A percentile compares a stretch with the other conserved stretches of the same genome.
These are phyloP conservation scores for Cricetomys ansorgei DNA, from an alignment of 2,113 vertebrate genomes.

Conservation along the genomic window DNA sequence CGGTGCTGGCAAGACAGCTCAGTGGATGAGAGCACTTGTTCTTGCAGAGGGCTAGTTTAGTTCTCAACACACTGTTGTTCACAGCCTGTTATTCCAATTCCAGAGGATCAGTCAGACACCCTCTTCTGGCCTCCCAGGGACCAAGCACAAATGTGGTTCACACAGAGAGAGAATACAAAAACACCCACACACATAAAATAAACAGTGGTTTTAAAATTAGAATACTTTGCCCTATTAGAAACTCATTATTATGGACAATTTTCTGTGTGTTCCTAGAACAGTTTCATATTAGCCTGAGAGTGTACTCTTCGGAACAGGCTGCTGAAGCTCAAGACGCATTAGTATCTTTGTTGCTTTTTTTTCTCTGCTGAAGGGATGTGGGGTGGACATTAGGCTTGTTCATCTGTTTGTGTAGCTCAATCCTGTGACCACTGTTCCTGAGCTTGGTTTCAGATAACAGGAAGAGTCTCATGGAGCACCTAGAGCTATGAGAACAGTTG, in stretches of 20 bases:
- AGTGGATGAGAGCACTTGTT: background rate
- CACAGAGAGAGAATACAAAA: background rate
- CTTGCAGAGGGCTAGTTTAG: background rate
- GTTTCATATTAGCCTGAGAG: background rate
- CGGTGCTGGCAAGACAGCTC: background rate
- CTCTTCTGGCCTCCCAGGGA: background rate
- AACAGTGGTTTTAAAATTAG: background rate
- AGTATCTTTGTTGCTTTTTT: background rate
- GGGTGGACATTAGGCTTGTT: slow-evolving; percentile 3
- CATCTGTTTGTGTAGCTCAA: background rate
- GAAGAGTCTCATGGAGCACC: background rate
- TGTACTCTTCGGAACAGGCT: background rate
- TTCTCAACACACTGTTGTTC: background rate
- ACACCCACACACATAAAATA: background rate
- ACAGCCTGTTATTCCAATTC: background rate
- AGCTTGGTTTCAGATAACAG: background rate
- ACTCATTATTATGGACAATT: background rate
- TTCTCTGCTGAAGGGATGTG: background rate
- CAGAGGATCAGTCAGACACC: background rate
- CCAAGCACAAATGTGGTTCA: background rate
- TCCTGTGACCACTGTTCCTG: background rate
- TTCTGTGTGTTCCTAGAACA: background rate
- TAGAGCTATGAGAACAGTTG: background rate
- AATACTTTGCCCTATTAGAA: background rate
- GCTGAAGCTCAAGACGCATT: background rate